Base-by-base conservation (phyloP, 2,113 vertebrate genomes). In the Stictonetta naevosa region DNA sequence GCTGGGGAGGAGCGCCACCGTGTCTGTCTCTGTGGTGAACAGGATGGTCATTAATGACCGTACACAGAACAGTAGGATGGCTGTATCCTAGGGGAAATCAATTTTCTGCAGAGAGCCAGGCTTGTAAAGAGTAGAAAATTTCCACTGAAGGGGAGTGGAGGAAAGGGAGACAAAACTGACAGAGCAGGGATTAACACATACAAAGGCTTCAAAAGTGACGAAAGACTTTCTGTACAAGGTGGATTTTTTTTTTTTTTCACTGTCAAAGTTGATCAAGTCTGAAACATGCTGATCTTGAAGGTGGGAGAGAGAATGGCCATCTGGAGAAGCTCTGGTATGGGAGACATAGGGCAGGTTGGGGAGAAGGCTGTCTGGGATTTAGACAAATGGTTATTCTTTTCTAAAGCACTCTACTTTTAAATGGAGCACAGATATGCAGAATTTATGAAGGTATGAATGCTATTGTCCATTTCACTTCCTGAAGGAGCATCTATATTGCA, bases 1-100 rank as follows among this genome's bases (percentile, higher is more conserved):
- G 68, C 55, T 86, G 42, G 26, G 83, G 58, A 86, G 33, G 48
- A 82, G 58, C 84, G 83, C 81, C 77, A 84, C 53, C 0, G 4
- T 77, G 68, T 86, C 94, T 92, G 79, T 94, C 90, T 94, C 90
- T 78, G 55, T 83, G 78, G 90, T 87, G 86, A 95, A 29, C 73
- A 88, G 77, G 91, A 86, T 88, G 94, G 94, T 87, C 95, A 91
- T 95, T 95, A 91, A 94, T 84, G 94, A 81, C 88, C 91, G 64
- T 87, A 80, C 66, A 88, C 88, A 91, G 92, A 96, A 84, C 89
- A 95, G 89, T 84, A 91, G 86, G 83, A 81, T 91, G 44, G 77
- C 93, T 91, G 80, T 93, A 78, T 96, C 95, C 96, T 95, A 92
- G 86, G 94, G 94, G 96, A 97, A 96, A 96, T 96, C 94, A 96